Base-by-base conservation (phyloP, 2,888 invertebrate genomes). In the Elegia similella region DNA sequence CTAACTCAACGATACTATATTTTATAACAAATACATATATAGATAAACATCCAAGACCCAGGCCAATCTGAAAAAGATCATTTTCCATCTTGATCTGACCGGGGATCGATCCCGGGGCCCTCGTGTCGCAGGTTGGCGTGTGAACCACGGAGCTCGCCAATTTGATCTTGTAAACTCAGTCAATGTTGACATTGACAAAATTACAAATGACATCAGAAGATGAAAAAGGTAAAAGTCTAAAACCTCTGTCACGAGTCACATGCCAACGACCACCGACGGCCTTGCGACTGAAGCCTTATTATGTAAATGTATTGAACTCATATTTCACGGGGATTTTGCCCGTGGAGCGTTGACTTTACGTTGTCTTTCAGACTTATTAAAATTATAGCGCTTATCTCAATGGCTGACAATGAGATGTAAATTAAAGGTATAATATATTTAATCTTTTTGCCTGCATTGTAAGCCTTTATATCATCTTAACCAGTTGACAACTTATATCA, bases 221-320 rank as follows among this genome's bases (percentile, higher is more conserved):
- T 50, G 30, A 44, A 65, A 60, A 61, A 56, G 57, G 59, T 55
- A 60, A 64, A 59, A 62, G 61, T 57, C 34, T 54, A 23, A 12
- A 46, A 17, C 5, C 6, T 29, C 16, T 6, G 50, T 50, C 34
- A 34, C 50, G 34, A 50, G 50, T 50, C 32, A 15, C 50, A 34
- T 34, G 77, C 66, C 74, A 76, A 76, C 74, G 78, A 76, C 78
- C 78, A 81, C 58, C 38, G 62, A 58, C 74, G 78, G 70, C 82
- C 82, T 83, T 83, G 80, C 62, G 58, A 64, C 47, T 32, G 50
- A 15, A 32, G 44, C 16, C 44, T 32, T 50, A 34, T 50, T 34
- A 50, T 50, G 50, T 50, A 50, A 50, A 50, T 50, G 6, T 50
- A 50, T 34, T 50, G 34, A 50, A 50, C 50, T 50, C 32, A 16